phyloP scores from a whole-genome alignment of 2,113 vertebrate species.

The Melospiza melodia region DNA sequence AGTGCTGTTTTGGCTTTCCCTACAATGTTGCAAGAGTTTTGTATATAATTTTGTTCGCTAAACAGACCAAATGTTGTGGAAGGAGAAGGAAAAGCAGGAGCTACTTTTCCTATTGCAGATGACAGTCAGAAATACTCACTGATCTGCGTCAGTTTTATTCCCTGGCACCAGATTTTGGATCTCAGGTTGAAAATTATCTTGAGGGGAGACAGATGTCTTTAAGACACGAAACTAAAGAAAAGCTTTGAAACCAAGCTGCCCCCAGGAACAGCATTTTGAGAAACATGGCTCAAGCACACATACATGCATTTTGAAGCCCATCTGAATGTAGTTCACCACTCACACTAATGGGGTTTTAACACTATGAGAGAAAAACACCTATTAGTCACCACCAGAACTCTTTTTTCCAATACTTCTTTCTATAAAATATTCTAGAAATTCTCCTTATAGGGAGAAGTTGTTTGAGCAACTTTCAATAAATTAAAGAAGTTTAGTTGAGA shows the following conservation, averaged over 20 bases:
- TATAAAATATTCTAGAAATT: not conserved
- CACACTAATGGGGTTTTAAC: fast-evolving
- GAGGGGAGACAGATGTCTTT: not conserved
- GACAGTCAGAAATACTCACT: not conserved
- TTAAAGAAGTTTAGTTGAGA: not conserved
- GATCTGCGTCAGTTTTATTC: not conserved
- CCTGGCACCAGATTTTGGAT: not conserved
- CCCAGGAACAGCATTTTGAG: not conserved
- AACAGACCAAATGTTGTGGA: not conserved
- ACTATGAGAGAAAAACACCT: not conserved
- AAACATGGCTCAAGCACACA: not conserved
- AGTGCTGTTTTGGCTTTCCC: not conserved
- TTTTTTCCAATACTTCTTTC: not conserved
- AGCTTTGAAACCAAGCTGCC: not conserved
- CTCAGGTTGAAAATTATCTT: not conserved
- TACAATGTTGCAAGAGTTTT: not conserved
- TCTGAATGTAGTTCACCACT: not conserved
- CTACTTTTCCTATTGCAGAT: not conserved
- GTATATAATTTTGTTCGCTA: not conserved
- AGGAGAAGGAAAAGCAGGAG: not conserved
- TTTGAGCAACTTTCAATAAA: not conserved
- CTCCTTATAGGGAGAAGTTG: not conserved
- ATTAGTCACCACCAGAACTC: not conserved
- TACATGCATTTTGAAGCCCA: not conserved
- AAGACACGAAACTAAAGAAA: not conserved